Conservation (phyloP, 2,888 invertebrate genomes). For the Andrena fulva region DNA sequence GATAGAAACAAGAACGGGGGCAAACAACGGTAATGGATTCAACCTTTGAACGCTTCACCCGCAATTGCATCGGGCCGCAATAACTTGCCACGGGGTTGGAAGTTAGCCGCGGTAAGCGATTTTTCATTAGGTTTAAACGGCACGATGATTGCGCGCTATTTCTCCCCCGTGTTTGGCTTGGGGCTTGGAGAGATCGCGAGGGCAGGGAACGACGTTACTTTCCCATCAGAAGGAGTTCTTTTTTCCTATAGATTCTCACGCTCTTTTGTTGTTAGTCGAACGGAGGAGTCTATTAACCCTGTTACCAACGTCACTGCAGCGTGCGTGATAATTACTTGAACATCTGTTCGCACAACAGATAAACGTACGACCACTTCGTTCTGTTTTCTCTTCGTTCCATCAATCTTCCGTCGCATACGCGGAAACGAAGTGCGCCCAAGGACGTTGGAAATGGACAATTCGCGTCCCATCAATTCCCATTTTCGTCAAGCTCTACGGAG, state of each 20-base stretch:
- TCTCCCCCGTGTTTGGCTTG: neutral
- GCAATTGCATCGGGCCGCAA: constrained; percentile 45
- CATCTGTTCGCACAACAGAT: no score
- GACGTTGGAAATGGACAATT: no score
- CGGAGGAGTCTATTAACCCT: neutral
- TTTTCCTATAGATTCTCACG: neutral
- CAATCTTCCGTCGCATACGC: no score
- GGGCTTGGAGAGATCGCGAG: neutral
- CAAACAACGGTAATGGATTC: constrained; percentile 60
- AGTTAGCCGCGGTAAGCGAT: constrained; percentile 32
- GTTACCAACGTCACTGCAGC: no score
- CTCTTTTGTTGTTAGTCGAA: neutral
- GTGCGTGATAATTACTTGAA: no score
- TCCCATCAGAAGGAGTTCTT: neutral
- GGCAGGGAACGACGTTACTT: constrained; percentile 14
- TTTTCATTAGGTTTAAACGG: constrained; percentile 50
- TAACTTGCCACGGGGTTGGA: constrained; percentile 16
- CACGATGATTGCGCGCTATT: constrained; percentile 29
- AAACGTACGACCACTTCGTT: no score
- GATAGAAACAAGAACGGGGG: constrained; percentile 52
- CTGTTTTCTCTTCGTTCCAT: no score
- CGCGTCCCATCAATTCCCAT: neutral
- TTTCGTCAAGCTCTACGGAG: neutral
- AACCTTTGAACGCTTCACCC: constrained; percentile 49
- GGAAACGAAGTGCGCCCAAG: no score